Base-by-base conservation (phyloP, 2,888 invertebrate species). In the Sisyra nigra region DNA sequence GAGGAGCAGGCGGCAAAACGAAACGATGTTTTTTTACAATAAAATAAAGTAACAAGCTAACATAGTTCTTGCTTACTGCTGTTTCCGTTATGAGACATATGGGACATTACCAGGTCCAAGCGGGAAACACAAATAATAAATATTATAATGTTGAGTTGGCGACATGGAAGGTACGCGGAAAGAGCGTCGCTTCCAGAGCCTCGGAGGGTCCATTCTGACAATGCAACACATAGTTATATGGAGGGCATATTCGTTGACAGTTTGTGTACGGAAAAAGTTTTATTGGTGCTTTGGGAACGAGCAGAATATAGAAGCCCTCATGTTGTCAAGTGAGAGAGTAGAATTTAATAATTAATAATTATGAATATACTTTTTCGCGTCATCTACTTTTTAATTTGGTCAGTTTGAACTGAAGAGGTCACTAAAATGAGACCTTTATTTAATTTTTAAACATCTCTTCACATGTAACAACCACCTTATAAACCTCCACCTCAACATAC, bases 91-190 rank as follows among this genome's bases (percentile, higher is more conserved):
- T 24, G 24, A 24, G 24, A 24, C 24, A 24, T 24, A 24, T 24
- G 61, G 60, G 61, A 60, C 57, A 55, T 52, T 51, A 53, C 55
- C 50, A 50, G 53, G 49, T 53, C 29, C 60, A 55, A 53, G 53
- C 54, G 61, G 62, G 62, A 63, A 53, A 56, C 57, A 60, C 61
- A 60, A 61, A 62, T 62, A 62, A 63, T 63, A 62, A 63, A 63
- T 63, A 63, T 62, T 62, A 61, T 61, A 62, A 62, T 61, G 58
- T 57, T 55, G 54, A 58, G 14, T 29, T 9, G 19, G 19, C 19
- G 10, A n/a, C 18, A 31, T 41, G 41, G 41, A 31, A 17, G 15
- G 41, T 52, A 48, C 50, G 53, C 51, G 52, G 52, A 51, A 52
- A 47, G 46, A 51, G 50, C 50, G 46, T 46, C 42, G 41, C 52